phyloP scores from a whole-genome alignment of 2,888 invertebrate species.

The Aleiodes testaceus region DNA sequence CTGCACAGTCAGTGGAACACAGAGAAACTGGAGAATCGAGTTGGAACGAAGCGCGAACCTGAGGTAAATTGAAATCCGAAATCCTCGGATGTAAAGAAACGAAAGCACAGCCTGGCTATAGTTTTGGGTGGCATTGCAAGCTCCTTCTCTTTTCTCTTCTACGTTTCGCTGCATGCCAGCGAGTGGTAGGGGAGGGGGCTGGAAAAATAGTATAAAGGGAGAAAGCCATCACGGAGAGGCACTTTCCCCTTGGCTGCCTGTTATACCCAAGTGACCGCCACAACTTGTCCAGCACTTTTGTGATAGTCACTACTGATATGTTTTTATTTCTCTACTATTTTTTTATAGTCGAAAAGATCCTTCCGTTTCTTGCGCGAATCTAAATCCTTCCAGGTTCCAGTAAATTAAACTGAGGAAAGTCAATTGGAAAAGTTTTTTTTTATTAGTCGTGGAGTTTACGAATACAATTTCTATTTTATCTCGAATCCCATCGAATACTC shows the following conservation, averaged over 20 bases:
- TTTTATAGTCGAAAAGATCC: slow-evolving; percentile 39
- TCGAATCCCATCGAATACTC: slow-evolving; percentile 44
- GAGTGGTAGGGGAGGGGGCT: not conserved
- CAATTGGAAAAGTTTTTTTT: slow-evolving; percentile 66
- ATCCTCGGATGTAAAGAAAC: slow-evolving; percentile 31
- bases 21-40: slow-evolving; percentile 35
- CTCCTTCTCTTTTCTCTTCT: slow-evolving; percentile 20
- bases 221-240: slow-evolving; percentile 33
- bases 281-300: slow-evolving; percentile 14
- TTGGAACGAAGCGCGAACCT: slow-evolving; percentile 28
- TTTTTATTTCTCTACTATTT: slow-evolving; percentile 21
- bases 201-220: not conserved
- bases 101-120: slow-evolving; percentile 20
- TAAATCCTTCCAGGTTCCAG: slow-evolving; percentile 52
- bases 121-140: slow-evolving; percentile 2
- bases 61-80: slow-evolving; percentile 40
- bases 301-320: slow-evolving; percentile 19
- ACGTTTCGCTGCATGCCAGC: not conserved
- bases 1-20: slow-evolving; percentile 31
- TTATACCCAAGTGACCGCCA: slow-evolving; percentile 46
- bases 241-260: slow-evolving; percentile 45
- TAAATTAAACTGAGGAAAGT: slow-evolving; percentile 64
- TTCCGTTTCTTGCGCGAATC: slow-evolving; percentile 35
- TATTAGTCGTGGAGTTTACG: slow-evolving; percentile 63
- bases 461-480: slow-evolving; percentile 61